Percentiles rank a stretch among this genome's conserved stretches.
These are phyloP conservation scores for Myotis daubentonii DNA, from an alignment of 2,797 vertebrate genomes.

Conservation along the genomic window DNA sequence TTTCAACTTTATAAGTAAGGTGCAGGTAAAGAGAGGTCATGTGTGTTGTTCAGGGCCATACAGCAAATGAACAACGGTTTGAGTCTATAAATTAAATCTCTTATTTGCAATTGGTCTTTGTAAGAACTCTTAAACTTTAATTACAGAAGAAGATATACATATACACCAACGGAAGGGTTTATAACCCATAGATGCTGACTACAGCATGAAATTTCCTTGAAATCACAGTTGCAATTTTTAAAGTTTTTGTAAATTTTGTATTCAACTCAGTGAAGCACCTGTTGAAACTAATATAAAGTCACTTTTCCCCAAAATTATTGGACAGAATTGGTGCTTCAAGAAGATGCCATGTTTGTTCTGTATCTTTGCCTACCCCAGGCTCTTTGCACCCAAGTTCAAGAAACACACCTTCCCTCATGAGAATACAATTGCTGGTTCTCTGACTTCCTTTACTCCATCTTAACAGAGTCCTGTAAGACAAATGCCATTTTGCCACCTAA, in stretches of 20 bases:
- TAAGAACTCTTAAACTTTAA: constrained; percentile 9
- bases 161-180: not conserved
- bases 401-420: not conserved
- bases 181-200: not conserved
- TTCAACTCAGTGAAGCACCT: constrained; percentile 11
- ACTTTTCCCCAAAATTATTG: constrained; percentile 9
- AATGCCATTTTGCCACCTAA: not conserved
- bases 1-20: not conserved
- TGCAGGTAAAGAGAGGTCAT: not conserved
- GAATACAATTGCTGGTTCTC: not conserved
- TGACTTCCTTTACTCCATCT: not conserved
- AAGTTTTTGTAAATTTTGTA: not conserved
- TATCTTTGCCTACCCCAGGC: not conserved
- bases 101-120: not conserved
- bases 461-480: not conserved
- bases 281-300: constrained; percentile 5
- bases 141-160: not conserved
- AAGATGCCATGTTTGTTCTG: not conserved
- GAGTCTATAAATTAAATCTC: not conserved
- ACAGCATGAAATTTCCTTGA: not conserved
- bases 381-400: not conserved
- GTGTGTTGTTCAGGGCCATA: not conserved
- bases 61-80: not conserved
- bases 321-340: not conserved
- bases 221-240: not conserved